Base-by-base conservation (phyloP, 2,888 invertebrate genomes). In the Clusia tigrina region DNA sequence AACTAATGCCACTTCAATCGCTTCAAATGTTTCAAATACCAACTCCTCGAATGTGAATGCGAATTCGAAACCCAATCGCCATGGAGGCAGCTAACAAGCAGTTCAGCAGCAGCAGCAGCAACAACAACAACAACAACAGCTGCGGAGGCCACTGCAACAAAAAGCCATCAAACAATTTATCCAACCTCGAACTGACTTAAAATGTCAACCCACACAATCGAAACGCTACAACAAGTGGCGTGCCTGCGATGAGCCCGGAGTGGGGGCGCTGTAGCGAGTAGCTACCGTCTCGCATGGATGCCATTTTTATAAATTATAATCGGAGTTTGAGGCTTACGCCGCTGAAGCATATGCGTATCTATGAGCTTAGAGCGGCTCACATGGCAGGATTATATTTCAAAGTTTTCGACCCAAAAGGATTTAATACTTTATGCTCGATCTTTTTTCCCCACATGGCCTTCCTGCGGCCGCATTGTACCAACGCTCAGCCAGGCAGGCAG, bases 341-440 rank as follows among this genome's bases (percentile, higher is more conserved):
- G 25, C 2, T 23, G 18, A 20, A 18, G 42, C 37, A 24, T 26
- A 54, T 54, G 54, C 54, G 54, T 57, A 38, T 22, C 56, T 38
- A 2, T 24, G 56, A 32, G 62, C 57, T 57, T 58, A 58, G 26
- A 18, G 22, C 15, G 17, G 59, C 60, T 59, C 63, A 73, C 65
- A 74, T 66, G 73, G 70, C 71, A 71, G 73, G 71, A 69, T 69
- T 74, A 71, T 74, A 71, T 59, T 74, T 67, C 71, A 76, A 76
- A 74, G 73, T 77, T 77, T 76, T 65, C 74, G 74, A 74, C 77
- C 76, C 77, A 76, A 74, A 76, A 72, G 76, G 76, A 73, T 76
- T 77, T 74, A 63, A 54, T 54, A 52, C 53, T 24, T 52, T 52
- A 25, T 25, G 26, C 26, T 15, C 26, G n/a, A 6, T 24, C n/a